A percentile compares a stretch with the other conserved stretches of the same genome.
Evolutionary conservation across 2,113 vertebrate species (phyloP).

Genomic region (Poecilia latipinna): DNA sequence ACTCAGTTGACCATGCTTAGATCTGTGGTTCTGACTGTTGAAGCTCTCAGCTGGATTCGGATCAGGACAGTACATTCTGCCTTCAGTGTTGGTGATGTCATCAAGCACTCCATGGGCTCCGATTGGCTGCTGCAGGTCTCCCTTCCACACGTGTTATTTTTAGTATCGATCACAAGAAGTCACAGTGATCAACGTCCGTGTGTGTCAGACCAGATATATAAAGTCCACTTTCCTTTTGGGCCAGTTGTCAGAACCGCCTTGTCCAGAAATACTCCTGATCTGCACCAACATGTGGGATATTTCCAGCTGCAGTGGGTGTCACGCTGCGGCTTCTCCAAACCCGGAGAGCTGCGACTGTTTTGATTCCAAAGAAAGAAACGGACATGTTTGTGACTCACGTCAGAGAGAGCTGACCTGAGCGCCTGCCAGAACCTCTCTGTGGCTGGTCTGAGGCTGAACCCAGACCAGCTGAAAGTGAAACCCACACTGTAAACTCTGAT

Average conservation of each 20-base stretch:
- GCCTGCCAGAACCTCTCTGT: conserved; percentile 50
- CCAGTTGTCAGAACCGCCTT: not conserved
- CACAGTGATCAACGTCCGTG: conserved; percentile 17
- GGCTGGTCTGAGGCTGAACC: conserved; percentile 27
- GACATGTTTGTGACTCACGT: conserved; percentile 54
- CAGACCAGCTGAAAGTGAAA: not conserved
- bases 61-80: not conserved
- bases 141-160: conserved; percentile 31
- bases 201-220: conserved; percentile 43
- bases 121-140: conserved; percentile 36
- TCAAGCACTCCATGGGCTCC: conserved; percentile 6
- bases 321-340: conserved; percentile 69
- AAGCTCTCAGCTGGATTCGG: not conserved
- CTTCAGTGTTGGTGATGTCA: not conserved
- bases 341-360: conserved; percentile 64
- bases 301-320: conserved; percentile 64
- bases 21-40: not conserved
- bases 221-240: not conserved
- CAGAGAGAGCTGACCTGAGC: conserved; percentile 30
- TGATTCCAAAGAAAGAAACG: conserved; percentile 65
- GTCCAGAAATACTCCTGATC: not conserved
- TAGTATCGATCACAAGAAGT: conserved; percentile 20
- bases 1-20: not conserved
- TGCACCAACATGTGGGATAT: conserved; percentile 1
- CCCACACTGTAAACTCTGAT: not conserved